Base-by-base conservation (phyloP, 2,888 invertebrate genomes). In the Lydus trimaculatus region DNA sequence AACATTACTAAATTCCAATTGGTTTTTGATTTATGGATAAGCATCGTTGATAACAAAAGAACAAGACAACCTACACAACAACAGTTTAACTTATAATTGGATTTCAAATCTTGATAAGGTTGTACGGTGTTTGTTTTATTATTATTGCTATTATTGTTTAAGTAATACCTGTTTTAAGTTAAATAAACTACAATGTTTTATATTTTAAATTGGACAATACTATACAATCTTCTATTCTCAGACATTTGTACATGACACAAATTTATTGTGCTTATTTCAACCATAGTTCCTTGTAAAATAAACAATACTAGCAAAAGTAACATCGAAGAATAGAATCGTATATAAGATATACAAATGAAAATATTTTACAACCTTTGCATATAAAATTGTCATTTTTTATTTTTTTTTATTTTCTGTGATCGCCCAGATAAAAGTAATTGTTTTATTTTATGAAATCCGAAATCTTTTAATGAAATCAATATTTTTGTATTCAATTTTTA, bases 181-280 rank as follows among this genome's bases (percentile, higher is more conserved):
- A 20, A 20, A 48, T 7, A 48, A 48, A 48, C 20, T 20, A 23
- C 48, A 48, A 48, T 48, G 48, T 48, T 48, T 48, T 20, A 48
- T 20, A 2, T 11, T 20, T 48, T 48, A 48, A 48, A 48, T 48
- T 48, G 48, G 48, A 48, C 48, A 48, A 48, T 48, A 48, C 11
- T 5, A 8, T 48, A 48, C 48, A 23, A 48, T 20, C 20, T 20
- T 20, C 48, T 20, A 48, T 20, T 20, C 48, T 20, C 48, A 48
- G 48, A 48, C 48, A 48, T 20, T 48, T 48, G 48, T 48, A 48
- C 48, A 48, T 48, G 48, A 48, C 48, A 48, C 48, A 48, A 48
- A 48, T 48, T 20, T 48, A 48, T 48, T 48, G 48, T 48, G 48
- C 20, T 48, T 48, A 20, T 48, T 48, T 20, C 48, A 48, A 48